Evolutionary conservation across 2,888 invertebrate genomes (phyloP).

Genomic region (Scaptomyza caliginosa): DNA sequence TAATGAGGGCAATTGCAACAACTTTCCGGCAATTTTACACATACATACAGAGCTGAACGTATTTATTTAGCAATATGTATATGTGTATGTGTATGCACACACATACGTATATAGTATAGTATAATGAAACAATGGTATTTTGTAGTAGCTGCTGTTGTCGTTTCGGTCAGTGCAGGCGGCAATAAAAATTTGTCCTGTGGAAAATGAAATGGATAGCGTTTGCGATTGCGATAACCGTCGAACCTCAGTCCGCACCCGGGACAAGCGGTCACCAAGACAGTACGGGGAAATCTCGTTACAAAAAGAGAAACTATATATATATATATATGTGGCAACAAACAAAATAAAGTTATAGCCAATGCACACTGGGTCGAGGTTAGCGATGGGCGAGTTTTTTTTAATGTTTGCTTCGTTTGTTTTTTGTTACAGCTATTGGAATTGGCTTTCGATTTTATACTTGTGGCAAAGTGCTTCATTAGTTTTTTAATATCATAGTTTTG

Average conservation of each 20-base stretch:
- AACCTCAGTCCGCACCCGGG: conserved; percentile 13
- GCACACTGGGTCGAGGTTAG: conserved; percentile 67
- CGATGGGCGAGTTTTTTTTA: conserved; percentile 5
- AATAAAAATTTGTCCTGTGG: conserved; percentile 77
- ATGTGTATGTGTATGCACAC: background rate
- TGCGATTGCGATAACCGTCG: conserved; percentile 70
- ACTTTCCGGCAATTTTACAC: conserved; percentile 75
- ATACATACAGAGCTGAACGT: no score
- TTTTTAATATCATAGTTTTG: conserved; percentile 67
- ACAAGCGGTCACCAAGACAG: conserved; percentile 13
- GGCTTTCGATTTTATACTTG: conserved; percentile 66
- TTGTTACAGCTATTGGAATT: conserved; percentile 31
- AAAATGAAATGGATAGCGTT: conserved; percentile 76
- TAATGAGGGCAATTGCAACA: conserved; percentile 77
- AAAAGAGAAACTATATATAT: no score
- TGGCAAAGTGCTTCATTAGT: conserved; percentile 48
- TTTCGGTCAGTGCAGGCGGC: conserved; percentile 68
- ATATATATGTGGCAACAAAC: no score
- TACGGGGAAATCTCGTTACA: conserved; percentile 20
- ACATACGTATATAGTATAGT: conserved; percentile 1
- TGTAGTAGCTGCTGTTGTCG: conserved; percentile 36
- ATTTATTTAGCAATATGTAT: conserved; percentile 1
- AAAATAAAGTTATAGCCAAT: conserved; percentile 29
- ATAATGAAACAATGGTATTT: conserved; percentile 67
- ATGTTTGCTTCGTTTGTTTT: conserved; percentile 14